Evolutionary conservation across 2,888 invertebrate species (phyloP), one percentile per base, ranked within the genome.

Genomic region (Phasia obesa): DNA sequence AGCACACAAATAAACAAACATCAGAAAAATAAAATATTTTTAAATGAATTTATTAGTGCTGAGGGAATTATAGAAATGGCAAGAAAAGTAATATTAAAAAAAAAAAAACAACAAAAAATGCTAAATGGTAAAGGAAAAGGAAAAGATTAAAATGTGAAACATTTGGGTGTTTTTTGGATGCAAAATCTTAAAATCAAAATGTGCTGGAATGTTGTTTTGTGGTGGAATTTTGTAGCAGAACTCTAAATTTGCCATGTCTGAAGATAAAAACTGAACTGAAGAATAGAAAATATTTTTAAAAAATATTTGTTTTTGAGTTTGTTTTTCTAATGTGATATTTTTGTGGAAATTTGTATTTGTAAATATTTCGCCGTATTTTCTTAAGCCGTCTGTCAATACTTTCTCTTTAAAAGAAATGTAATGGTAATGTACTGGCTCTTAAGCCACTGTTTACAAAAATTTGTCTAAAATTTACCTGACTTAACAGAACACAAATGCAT

Each of bases 31-130:
- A 59, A 51, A 67, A 55, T 11, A 59, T 60, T 60, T 78, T 49
- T 59, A 53, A 75, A 75, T 83, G 71, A 83, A 78, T 83, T 83
- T 83, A 83, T 79, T 83, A 70, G 70, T 55, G 65, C 57, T 65
- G 57, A 53, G 78, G 78, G 78, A 79, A 75, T 51, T n/a, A 35
- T 35, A 23, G 25, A 47, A 47, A 57, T 5, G 15, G 38, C 17
- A 64, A 19, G 27, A 73, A 13, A 23, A 27, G 38, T 65, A 64
- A n/a, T n/a, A n/a, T n/a, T n/a, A n/a, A n/a, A n/a, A n/a, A n/a
- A n/a, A n/a, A 65, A 42, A 49, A 17, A 57, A 42, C 13, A 69
- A 27, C 57, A 21, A 31, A 59, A 77, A 60, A 31, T 53, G n/a
- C n/a, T n/a, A n/a, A 27, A 13, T 67, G 23, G 11, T 42, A 70